A percentile compares a stretch with the other conserved stretches of the same genome.
Conservation (phyloP, 2,113 vertebrate genomes). For the Sprattus sprattus region DNA sequence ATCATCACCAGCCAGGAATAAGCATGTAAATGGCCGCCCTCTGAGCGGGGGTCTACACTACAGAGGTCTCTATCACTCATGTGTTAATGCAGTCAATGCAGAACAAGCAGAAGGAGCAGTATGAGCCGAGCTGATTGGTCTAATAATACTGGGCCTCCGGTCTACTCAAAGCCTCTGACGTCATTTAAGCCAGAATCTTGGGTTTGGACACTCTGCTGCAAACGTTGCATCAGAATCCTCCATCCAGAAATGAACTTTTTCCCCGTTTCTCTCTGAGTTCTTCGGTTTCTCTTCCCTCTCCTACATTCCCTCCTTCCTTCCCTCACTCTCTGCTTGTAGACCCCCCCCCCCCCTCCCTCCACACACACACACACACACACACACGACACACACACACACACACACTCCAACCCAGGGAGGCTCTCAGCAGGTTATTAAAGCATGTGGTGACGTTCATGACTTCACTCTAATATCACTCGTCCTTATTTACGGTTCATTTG, state of each 20-base stretch:
- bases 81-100: not conserved
- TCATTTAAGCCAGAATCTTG: not conserved
- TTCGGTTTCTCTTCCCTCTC: not conserved
- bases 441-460: not conserved
- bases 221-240: not conserved
- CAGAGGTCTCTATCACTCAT: too few relatives aligned
- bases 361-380: too few relatives aligned
- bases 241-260: not conserved
- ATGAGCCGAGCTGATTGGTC: not conserved
- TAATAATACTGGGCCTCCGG: not conserved
- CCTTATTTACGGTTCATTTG: not conserved
- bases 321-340: too few relatives aligned
- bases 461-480: not conserved
- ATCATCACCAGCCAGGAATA: slow-evolving; percentile 1
- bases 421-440: not conserved
- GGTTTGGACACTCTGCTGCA: not conserved
- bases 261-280: not conserved
- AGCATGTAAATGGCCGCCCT: not conserved
- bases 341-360: not conserved
- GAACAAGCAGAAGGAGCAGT: not conserved
- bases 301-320: not conserved
- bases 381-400: not conserved
- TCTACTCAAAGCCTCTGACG: not conserved
- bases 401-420: not conserved
- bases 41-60: not conserved